Base-by-base conservation (phyloP, 35 echinoderm and acorn worm genomes). In the Hemicentrotus pulcherrimus region DNA sequence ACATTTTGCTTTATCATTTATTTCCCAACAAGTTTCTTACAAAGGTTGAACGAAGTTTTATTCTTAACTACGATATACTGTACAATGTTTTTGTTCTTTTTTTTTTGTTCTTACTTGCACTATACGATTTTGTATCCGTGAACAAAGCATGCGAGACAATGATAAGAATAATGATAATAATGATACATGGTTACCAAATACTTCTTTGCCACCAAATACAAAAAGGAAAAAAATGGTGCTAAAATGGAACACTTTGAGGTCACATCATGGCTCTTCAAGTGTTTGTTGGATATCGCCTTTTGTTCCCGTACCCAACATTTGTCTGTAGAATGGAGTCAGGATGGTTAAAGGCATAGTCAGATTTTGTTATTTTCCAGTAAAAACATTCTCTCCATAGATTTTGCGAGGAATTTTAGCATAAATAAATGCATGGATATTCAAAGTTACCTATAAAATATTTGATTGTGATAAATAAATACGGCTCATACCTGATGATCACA, bases 21-120 rank as follows among this genome's bases (percentile, higher is more conserved):
- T 90, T 90, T 90, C 88, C 88, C 88, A 90, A 90, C 88, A 46
- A 90, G 88, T 90, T 90, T 90, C 88, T 90, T 90, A 90, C 88
- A 90, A 90, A 90, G 88, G 88, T 90, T 90, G 88, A 90, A 90
- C 88, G 46, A 90, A 47, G 32, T 90, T 32, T 45, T 33, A 47
- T 90, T 90, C 46, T 90, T 90, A 47, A 90, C 88, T 90, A 90
- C 32, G 28, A 90, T 90, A 90, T 90, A 90, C 88, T 90, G 88
- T 90, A 90, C 88, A 90, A 78, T 78, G 65, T 78, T 78, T 78
- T 78, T 78, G 19, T n/a, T 78, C 28, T n/a, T 78, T 78, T 78
- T 90, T 90, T 90, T 16, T 47, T 45, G 88, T 33, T 78, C 65
- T 78, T 45, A 90, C 88, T 90, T 90, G 88, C 88, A 90, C 88